A percentile compares a stretch with the other conserved stretches of the same genome.
Conservation (phyloP, 37 sponge, comb jelly and placozoan species). For the Diacarnus erythraeanus region DNA sequence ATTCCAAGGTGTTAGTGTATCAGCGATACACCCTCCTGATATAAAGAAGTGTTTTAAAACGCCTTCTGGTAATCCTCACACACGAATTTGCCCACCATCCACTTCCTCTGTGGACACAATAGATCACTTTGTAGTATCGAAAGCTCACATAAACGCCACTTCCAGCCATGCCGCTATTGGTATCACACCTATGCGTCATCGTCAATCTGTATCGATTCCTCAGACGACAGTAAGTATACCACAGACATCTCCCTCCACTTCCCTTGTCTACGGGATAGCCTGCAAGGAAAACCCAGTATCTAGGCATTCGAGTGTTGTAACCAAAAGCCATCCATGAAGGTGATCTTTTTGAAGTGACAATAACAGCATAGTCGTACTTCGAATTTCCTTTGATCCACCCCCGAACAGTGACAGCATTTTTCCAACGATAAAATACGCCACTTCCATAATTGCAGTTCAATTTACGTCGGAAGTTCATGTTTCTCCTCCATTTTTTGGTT, state of each 20-base stretch:
- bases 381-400: neutral
- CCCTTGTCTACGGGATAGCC: conserved; percentile 7
- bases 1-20: no score
- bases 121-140: no score
- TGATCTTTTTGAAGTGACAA: neutral
- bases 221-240: neutral
- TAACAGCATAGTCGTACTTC: neutral
- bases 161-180: neutral
- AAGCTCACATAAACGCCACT: neutral
- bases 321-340: neutral
- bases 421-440: neutral
- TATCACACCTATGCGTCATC: neutral
- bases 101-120: neutral
- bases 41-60: neutral
- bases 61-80: neutral
- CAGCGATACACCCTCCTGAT: no score
- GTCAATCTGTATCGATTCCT: neutral
- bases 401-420: neutral
- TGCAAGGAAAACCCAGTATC: neutral
- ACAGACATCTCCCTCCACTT: neutral
- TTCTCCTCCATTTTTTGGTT: neutral
- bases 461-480: neutral
- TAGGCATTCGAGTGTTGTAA: neutral
- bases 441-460: neutral
- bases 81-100: neutral